These are phyloP conservation scores for Pinctada fucata DNA, from an alignment of 2,888 invertebrate species.

Conservation along the genomic window DNA sequence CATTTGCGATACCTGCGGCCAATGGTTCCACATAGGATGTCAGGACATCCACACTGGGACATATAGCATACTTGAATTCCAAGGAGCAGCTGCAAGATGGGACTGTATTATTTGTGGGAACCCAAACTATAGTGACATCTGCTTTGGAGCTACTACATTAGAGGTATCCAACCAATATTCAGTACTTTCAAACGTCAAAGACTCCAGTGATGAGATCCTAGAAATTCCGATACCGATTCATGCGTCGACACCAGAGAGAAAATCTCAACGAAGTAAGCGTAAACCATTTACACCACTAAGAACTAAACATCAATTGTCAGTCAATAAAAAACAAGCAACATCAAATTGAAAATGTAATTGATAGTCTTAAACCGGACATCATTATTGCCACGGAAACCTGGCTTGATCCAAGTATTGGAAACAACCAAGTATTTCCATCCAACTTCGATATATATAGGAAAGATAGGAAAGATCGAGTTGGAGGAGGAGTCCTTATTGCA, in stretches of 20 bases:
- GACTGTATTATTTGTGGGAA: too few relatives aligned
- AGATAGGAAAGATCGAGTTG: background rate
- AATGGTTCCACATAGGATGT: too few relatives aligned
- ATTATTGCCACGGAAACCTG: background rate
- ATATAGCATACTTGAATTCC: too few relatives aligned
- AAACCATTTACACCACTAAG: background rate
- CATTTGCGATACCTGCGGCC: too few relatives aligned
- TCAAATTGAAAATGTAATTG: background rate
- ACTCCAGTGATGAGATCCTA: background rate
- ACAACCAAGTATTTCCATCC: too few relatives aligned
- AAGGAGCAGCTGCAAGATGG: too few relatives aligned
- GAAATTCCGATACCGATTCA: background rate
- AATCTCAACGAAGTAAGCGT: background rate
- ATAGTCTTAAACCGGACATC: background rate
- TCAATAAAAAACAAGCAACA: slow-evolving; percentile 8
- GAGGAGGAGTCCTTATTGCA: background rate
- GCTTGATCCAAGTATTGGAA: background rate
- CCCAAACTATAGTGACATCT: too few relatives aligned
- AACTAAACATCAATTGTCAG: slow-evolving; percentile 6
- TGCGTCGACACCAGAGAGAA: background rate
- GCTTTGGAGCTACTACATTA: background rate
- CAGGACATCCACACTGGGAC: too few relatives aligned
- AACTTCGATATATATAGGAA: too few relatives aligned
- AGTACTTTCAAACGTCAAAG: background rate
- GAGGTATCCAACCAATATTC: slow-evolving; percentile 5